These are phyloP conservation scores for Salticus scenicus DNA, from an alignment of 2,888 invertebrate species.

Conservation along the genomic window DNA sequence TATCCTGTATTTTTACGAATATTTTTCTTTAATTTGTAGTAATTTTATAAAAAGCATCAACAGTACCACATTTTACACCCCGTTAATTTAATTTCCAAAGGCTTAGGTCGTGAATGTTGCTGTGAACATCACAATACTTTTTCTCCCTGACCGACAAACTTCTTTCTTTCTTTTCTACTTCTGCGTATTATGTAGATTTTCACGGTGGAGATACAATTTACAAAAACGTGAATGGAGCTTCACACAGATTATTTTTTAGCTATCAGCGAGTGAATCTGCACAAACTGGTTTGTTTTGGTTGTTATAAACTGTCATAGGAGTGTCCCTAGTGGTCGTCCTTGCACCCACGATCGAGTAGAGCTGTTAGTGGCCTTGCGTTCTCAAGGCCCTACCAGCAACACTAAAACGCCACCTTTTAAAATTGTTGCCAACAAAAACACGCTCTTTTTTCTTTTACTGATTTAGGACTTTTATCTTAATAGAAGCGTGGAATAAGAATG, in stretches of 20 bases:
- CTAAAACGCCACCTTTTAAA: background rate
- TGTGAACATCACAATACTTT: no score
- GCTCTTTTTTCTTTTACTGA: background rate
- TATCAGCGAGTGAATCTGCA: background rate
- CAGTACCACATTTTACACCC: no score
- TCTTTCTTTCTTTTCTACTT: no score
- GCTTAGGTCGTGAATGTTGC: no score
- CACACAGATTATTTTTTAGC: background rate
- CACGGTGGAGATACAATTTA: no score
- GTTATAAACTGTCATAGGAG: constrained; percentile 20
- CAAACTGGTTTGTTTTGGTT: constrained; percentile 12
- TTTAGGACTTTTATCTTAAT: background rate
- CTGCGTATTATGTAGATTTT: no score
- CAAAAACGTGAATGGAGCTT: background rate
- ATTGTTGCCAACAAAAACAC: background rate
- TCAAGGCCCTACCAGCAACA: constrained; percentile 30
- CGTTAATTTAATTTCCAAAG: no score
- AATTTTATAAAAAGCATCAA: no score
- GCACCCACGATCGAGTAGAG: constrained; percentile 23
- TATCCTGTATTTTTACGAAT: no score
- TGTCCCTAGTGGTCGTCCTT: constrained; percentile 37
- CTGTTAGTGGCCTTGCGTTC: constrained; percentile 26
- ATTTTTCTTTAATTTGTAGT: no score
- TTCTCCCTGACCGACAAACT: no score
- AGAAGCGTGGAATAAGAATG: no score